Evolutionary conservation across 2,888 invertebrate species (phyloP), one percentile per base, ranked within the genome.

Genomic region (Chelonus formosanus): DNA sequence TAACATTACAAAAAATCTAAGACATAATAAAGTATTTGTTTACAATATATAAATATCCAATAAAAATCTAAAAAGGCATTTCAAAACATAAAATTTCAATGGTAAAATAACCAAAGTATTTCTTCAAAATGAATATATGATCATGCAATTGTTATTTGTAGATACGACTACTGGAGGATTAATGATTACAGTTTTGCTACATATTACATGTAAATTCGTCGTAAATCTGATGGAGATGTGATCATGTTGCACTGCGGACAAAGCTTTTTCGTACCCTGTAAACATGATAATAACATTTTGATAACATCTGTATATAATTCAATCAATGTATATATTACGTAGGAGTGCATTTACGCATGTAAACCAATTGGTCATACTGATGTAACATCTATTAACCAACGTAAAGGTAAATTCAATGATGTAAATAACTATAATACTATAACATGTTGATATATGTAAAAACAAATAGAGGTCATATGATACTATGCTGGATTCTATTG

Each of bases 201-300:
- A 56, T 65, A 77, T 90, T 88, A 96, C 90, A 96, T 92, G 84
- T 94, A 96, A 82, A 97, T 95, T 78, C 94, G 88, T 73, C 97
- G 86, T 64, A 97, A 86, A 85, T 97, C 95, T 62, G 92, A 88
- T 0, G 96, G 91, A 0, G 95, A 92, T 3, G 96, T 96, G 74
- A 96, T 96, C 83, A 94, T 93, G 86, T 95, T 96, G 84, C 96
- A 97, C 80, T 96, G 96, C 0, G 97, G 97, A 80, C 96, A 97
- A 5, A 96, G 89, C 80, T 96, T 96, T 86, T 96, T 95, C 2
- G 93, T 92, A 47, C 94, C 92, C 91, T 90, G 86, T 6, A 85
- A 82, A 68, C 65, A 57, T 5, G 62, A 60, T 53, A 54, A 36
- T 54, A 63, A 63, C 6, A 5, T 56, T 45, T 56, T 62, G 40